Base-by-base conservation (phyloP, 1,140 invertebrate species). In the Ylistrum balloti region DNA sequence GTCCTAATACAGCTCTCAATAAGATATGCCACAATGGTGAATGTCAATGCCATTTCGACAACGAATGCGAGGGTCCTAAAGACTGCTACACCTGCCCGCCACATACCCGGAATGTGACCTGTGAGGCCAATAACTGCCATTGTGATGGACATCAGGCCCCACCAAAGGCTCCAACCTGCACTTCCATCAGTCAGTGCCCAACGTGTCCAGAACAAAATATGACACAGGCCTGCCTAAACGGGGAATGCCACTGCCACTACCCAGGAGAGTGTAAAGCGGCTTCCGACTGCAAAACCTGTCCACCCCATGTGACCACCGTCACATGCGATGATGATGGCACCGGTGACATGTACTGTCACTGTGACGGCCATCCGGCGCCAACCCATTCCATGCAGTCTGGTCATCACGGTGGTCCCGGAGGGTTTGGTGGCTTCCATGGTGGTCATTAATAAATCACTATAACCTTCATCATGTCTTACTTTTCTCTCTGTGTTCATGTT, bases 191-290 rank as follows among this genome's bases (percentile, higher is more conserved):
- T 17, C 22, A 74, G 5, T 74, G 56, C n/a, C 56, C 56, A 5
- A 1, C 9, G n/a, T 74, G 56, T 74, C 56, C 56, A 74, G 0
- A 1, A 1, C 5, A 2, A 22, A 74, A 28, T 11, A 74, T 74
- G 56, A 74, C 56, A 7, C 56, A 74, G n/a, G 56, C 22, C 56
- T 74, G 56, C 56, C n/a, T 74, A 3, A 74, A 74, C 56, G 7
- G 28, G 5, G 22, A 74, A n/a, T 74, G 56, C 56, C 3, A 74
- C 56, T 74, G 56, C 56, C 56, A 74, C n/a, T 28, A 28, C 2
- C 56, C 56, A 74, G n/a, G n/a, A 28, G 56, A 74, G 56, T 74
- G 56, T n/a, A 74, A 74, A n/a, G 22, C 28, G 56, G 56, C 56
- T n/a, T 74, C 56, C n/a, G 56, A 74, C 56, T 74, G 56, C n/a